These are phyloP conservation scores for Euplexia lucipara DNA, from an alignment of 2,888 invertebrate genomes.

Conservation along the genomic window DNA sequence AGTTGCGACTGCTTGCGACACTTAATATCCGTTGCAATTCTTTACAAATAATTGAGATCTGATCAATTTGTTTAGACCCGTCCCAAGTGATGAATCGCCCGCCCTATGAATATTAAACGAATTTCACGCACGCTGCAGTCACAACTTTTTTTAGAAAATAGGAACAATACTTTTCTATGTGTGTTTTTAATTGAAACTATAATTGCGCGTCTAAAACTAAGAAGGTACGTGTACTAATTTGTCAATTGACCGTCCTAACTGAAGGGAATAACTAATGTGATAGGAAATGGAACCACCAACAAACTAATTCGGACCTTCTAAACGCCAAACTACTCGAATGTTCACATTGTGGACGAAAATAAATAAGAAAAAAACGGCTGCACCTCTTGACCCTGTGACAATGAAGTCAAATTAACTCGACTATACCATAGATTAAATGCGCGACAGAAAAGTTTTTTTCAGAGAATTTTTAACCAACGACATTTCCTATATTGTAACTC, in stretches of 20 bases:
- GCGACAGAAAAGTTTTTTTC: slow-evolving; percentile 23
- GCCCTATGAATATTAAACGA: slow-evolving; percentile 5
- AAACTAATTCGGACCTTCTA: slow-evolving; percentile 17
- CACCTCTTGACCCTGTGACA: slow-evolving; percentile 46
- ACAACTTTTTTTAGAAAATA: background rate
- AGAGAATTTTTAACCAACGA: background rate
- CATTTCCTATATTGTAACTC: slow-evolving; percentile 27
- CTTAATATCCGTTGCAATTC: slow-evolving; percentile 62
- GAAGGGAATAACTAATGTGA: slow-evolving; percentile 21
- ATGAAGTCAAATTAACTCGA: slow-evolving; percentile 44
- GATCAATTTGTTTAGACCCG: slow-evolving; percentile 42
- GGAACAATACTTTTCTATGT: background rate
- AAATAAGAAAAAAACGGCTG: slow-evolving; percentile 34
- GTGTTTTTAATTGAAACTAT: background rate
- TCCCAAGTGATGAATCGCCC: slow-evolving; percentile 11
- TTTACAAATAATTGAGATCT: slow-evolving; percentile 62
- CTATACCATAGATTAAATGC: slow-evolving; percentile 16
- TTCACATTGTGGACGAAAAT: slow-evolving; percentile 40
- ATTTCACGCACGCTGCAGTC: background rate
- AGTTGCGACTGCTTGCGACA: slow-evolving; percentile 69
- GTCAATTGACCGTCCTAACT: slow-evolving; percentile 21
- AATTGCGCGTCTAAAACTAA: slow-evolving; percentile 6
- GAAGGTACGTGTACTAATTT: slow-evolving; percentile 9
- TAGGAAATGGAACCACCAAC: slow-evolving; percentile 1
- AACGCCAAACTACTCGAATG: slow-evolving; percentile 28